These are phyloP conservation scores for Penaeus indicus DNA, from an alignment of 1,140 invertebrate genomes.

Conservation along the genomic window DNA sequence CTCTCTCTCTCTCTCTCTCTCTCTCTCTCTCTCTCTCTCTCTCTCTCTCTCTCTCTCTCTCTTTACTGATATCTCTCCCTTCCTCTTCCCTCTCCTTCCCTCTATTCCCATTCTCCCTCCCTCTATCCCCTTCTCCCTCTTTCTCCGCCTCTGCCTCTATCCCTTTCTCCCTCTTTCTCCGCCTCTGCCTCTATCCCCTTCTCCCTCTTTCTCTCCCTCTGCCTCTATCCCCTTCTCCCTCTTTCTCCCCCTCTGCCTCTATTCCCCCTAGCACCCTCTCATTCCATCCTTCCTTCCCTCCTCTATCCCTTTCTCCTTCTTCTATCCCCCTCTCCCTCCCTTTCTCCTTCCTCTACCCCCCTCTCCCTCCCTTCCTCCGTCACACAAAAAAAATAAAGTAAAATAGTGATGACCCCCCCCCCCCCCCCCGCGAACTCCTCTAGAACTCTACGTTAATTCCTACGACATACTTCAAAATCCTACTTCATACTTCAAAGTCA, in stretches of 20 bases:
- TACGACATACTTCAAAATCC: no score
- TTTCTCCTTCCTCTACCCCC: background rate
- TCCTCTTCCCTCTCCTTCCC: background rate
- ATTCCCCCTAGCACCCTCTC: background rate
- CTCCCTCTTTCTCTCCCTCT: background rate
- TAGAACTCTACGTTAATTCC: no score
- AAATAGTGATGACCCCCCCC: no score
- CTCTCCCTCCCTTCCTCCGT: no score
- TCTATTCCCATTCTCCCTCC: background rate
- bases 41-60: background rate
- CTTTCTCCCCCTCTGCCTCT: background rate
- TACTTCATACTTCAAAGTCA: no score
- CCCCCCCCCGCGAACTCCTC: no score
- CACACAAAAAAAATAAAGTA: no score
- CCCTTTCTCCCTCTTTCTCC: background rate
- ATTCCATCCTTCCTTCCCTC: slow-evolving; percentile 1
- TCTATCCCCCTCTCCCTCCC: background rate
- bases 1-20: background rate
- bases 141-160: background rate
- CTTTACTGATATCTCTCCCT: background rate
- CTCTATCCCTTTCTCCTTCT: background rate
- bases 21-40: background rate
- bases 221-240: background rate
- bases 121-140: background rate
- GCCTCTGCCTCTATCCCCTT: background rate